Base-by-base conservation (phyloP, 2,797 vertebrate genomes). In the Vespertilio murinus region DNA sequence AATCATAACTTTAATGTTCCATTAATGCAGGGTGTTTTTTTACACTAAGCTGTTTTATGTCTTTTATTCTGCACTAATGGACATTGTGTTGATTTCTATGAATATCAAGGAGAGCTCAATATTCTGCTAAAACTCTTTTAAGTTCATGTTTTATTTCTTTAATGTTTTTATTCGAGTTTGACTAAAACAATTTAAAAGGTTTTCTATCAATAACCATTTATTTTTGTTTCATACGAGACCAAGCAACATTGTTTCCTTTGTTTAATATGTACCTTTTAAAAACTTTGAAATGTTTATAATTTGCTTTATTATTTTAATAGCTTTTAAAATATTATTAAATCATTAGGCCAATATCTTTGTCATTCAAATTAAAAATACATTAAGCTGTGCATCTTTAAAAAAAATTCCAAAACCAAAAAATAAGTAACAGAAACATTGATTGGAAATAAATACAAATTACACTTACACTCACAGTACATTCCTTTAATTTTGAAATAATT, bases 11-110 rank as follows among this genome's bases (percentile, higher is more conserved):
- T 94, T 95, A 94, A 94, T 89, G 90, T 93, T 92, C 83, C 84
- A 93, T 95, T 90, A 96, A 96, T 82, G 69, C 47, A 93, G 61
- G 70, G 52, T 35, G 38, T 80, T 90, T 95, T 73, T 71, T 87
- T 79, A 45, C 30, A 93, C 38, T 94, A 89, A 93, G 93, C 93
- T 93, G 87, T 86, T 96, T 96, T 95, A 95, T 96, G 91, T 93
- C 54, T 97, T 96, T 91, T 94, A 96, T 96, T 96, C 91, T 90
- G n/a, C 54, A 45, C 89, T 96, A 97, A 96, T 96, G 91, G 94
- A 94, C 64, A 96, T 38, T 90, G 84, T 96, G 93, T 95, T 96
- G 96, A 97, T 96, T 96, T 96, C 90, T 96, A 35, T 94, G 89
- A 95, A 54, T 90, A 94, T 91, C 81, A 96, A 85, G 33, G n/a